Evolutionary conservation across 2,888 invertebrate species (phyloP).

Genomic region (Drosophila buzzatii): DNA sequence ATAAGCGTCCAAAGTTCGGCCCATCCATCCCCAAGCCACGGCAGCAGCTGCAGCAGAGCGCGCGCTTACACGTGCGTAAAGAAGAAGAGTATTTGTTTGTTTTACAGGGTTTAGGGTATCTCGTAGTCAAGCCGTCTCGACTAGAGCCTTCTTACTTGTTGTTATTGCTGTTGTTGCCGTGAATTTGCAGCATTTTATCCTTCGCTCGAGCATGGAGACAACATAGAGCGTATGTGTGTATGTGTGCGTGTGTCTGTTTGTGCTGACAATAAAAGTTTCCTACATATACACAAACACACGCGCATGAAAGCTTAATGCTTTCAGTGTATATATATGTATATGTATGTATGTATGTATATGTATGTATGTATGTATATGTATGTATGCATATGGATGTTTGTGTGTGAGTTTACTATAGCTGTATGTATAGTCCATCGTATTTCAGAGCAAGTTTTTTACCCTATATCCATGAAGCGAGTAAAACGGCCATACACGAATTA

Average conservation of each 20-base stretch:
- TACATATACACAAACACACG: slow-evolving; percentile 53
- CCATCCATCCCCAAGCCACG: too few species aligned
- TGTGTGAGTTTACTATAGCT: slow-evolving; percentile 46
- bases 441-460: slow-evolving; percentile 77
- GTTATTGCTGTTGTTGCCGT: slow-evolving; percentile 63
- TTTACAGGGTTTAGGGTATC: too few species aligned
- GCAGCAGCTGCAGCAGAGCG: too few species aligned
- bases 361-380: background rate
- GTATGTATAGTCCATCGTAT: slow-evolving; percentile 72
- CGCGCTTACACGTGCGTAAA: too few species aligned
- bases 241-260: slow-evolving; percentile 65
- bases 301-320: slow-evolving; percentile 73
- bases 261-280: slow-evolving; percentile 79
- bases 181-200: slow-evolving; percentile 82
- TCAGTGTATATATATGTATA: slow-evolving; percentile 28
- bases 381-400: slow-evolving; percentile 20
- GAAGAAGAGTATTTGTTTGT: too few species aligned
- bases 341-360: background rate
- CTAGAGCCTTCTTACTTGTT: too few species aligned
- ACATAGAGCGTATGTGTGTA: slow-evolving; percentile 40
- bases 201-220: slow-evolving; percentile 65
- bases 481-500: slow-evolving; percentile 23
- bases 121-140: too few species aligned
- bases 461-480: slow-evolving; percentile 49
- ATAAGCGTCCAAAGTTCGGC: too few species aligned